These are phyloP conservation scores for Charaxes varanes DNA, from an alignment of 1,140 invertebrate species.

Conservation along the genomic window DNA sequence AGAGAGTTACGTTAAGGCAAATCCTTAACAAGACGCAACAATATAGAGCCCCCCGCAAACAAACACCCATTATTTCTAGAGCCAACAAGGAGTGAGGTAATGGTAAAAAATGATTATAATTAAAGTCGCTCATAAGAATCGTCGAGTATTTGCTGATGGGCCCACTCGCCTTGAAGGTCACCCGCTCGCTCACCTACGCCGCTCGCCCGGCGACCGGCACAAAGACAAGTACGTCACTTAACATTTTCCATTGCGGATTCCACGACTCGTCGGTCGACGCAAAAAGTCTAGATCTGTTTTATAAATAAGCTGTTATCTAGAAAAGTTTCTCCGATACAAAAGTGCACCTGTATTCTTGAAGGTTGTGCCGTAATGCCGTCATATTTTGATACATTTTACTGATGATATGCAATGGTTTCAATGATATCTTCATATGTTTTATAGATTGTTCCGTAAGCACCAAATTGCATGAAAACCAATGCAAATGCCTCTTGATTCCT, in stretches of 20 bases:
- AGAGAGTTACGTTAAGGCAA: no score
- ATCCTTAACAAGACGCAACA: no score
- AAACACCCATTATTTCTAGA: no score
- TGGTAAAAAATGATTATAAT: constrained; percentile 32
- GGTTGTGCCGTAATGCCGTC: no score
- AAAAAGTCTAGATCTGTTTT: constrained; percentile 8
- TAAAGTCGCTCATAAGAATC: constrained; percentile 40
- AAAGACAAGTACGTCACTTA: constrained; percentile 23
- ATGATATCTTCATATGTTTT: no score
- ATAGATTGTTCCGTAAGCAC: no score
- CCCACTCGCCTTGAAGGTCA: constrained; percentile 57
- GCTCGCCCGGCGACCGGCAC: constrained; percentile 29
- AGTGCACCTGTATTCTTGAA: no score
- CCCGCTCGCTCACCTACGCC: constrained; percentile 40
- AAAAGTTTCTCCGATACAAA: background rate
- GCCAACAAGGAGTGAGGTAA: constrained; percentile 14
- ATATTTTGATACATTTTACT: no score
- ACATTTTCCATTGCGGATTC: constrained; percentile 18
- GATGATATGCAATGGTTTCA: no score
- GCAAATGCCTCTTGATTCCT: no score
- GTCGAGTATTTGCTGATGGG: constrained; percentile 43
- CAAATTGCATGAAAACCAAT: no score
- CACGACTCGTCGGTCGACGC: constrained; percentile 1
- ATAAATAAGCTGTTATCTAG: constrained; percentile 11
- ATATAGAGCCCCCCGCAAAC: no score